phyloP scores from a whole-genome alignment of 2,797 vertebrate species.

The Phaenicophaeus curvirostris region DNA sequence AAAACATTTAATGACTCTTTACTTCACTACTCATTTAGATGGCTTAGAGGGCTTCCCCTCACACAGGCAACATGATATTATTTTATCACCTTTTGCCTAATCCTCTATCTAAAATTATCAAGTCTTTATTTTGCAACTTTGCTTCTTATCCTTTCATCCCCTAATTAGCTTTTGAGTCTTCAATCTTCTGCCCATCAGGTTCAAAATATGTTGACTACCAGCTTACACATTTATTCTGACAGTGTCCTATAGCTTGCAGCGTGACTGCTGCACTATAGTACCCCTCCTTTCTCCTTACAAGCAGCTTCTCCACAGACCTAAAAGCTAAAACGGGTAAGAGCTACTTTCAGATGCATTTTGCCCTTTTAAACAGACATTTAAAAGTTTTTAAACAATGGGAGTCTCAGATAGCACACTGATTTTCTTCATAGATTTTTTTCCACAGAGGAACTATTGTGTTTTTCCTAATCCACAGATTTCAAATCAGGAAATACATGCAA shows the following conservation, averaged over 20 bases:
- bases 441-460: neutral
- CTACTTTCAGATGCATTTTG: neutral
- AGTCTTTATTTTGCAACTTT: constrained; percentile 42
- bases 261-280: neutral
- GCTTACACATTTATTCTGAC: neutral
- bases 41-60: neutral
- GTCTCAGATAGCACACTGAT: neutral
- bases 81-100: constrained; percentile 30
- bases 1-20: neutral
- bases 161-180: constrained; percentile 41
- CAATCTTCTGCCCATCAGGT: neutral
- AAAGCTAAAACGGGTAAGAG: neutral
- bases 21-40: neutral
- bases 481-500: constrained; percentile 12
- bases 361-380: neutral
- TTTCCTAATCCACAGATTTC: constrained; percentile 6
- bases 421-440: neutral
- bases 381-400: neutral
- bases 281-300: neutral
- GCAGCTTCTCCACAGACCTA: neutral
- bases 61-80: neutral
- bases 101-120: constrained; percentile 51
- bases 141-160: constrained; percentile 37
- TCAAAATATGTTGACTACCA: neutral
- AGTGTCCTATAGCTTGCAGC: accelerated